Evolutionary conservation across 2,888 invertebrate species (phyloP).

Genomic region (Ptychoptera albimana): DNA sequence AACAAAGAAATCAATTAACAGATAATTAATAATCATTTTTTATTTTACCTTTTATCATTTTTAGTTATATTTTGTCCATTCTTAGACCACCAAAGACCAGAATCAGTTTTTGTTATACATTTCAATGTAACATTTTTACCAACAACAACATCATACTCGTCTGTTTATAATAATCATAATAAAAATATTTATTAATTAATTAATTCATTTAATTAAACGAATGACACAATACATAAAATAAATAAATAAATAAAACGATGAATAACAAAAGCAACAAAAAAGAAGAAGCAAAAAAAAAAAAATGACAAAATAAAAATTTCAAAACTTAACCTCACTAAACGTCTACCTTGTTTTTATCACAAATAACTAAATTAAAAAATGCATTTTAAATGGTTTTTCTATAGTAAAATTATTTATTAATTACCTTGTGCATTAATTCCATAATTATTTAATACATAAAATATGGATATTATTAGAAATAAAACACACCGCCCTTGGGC

Average conservation of each 20-base stretch:
- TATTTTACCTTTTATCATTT: conserved; percentile 31
- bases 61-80: conserved; percentile 38
- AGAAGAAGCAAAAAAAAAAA: too few species aligned
- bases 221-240: background rate
- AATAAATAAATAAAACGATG: background rate
- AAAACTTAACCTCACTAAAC: background rate
- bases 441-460: conserved; percentile 6
- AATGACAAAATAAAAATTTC: background rate
- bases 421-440: conserved; percentile 8
- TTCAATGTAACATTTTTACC: conserved; percentile 35
- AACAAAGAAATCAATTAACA: background rate
- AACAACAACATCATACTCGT: conserved; percentile 15
- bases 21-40: too few species aligned
- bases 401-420: background rate
- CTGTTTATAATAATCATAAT: too few species aligned
- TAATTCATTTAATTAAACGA: background rate
- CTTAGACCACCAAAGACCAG: conserved; percentile 39
- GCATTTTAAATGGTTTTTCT: background rate
- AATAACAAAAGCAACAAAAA: conserved; percentile 4
- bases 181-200: background rate
- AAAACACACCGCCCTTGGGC: conserved; percentile 12
- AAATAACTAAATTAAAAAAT: conserved; percentile 9
- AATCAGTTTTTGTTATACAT: conserved; percentile 35
- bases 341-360: conserved; percentile 5
- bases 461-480: conserved; percentile 7